Conservation (phyloP, 1,140 invertebrate species). For the Trichomalopsis sarcophagae region DNA sequence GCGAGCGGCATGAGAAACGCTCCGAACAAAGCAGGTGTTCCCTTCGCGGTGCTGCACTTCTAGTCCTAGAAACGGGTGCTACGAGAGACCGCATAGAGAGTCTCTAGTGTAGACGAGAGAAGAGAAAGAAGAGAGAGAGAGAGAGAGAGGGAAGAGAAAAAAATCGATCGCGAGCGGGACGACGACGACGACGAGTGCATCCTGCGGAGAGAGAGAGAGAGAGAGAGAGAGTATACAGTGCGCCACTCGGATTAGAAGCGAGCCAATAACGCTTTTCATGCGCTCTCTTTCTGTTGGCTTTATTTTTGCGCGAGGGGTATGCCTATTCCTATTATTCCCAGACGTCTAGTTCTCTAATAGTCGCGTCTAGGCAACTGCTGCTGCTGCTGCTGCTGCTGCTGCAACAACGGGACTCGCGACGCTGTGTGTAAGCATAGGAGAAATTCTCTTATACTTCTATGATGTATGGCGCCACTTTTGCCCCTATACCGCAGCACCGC, state of each 20-base stretch:
- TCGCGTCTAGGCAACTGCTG: slow-evolving; percentile 8
- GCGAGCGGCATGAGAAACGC: slow-evolving; percentile 26
- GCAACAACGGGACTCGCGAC: neutral
- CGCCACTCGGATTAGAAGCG: slow-evolving; percentile 20
- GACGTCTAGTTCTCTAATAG: slow-evolving; percentile 49
- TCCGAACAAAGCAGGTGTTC: slow-evolving; percentile 45
- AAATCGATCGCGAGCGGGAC: slow-evolving; percentile 35
- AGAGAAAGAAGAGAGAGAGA: slow-evolving; percentile 25
- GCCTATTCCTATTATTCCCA: slow-evolving; percentile 47
- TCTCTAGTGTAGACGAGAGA: slow-evolving; percentile 29
- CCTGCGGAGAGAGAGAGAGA: slow-evolving; percentile 9
- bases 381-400: neutral
- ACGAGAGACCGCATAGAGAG: slow-evolving; percentile 29
- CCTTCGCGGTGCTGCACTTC: slow-evolving; percentile 46
- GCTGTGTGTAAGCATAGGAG: neutral
- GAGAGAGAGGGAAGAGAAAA: slow-evolving; percentile 13
- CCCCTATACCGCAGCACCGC: neutral
- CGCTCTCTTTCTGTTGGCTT: neutral
- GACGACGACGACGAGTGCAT: slow-evolving; percentile 43
- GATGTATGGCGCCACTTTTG: neutral
- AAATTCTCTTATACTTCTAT: neutral
- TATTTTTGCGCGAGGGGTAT: slow-evolving; percentile 48
- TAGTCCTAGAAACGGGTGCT: slow-evolving; percentile 44
- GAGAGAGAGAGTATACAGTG: neutral
- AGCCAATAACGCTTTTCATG: slow-evolving; percentile 38